A percentile compares a stretch with the other conserved stretches of the same genome.
phyloP scores from a whole-genome alignment of 2,113 vertebrate genomes.

The Acanthisitta chloris region DNA sequence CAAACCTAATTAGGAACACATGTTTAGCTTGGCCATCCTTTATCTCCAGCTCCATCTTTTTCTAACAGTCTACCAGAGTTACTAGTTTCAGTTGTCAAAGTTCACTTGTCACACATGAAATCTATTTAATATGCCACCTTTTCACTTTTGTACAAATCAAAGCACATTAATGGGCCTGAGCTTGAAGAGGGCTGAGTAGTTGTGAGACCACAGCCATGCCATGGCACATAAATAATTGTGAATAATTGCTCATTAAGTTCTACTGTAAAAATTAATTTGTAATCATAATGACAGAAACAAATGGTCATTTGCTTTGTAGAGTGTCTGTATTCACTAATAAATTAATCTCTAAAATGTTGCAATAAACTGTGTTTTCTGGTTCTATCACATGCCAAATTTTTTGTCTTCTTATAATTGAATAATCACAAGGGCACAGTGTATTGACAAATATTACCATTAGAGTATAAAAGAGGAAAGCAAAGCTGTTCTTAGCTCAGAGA shows the following conservation, averaged over 20 bases:
- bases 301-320: background rate
- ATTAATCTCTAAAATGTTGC: background rate
- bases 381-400: background rate
- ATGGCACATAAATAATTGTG: fast-evolving
- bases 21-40: background rate
- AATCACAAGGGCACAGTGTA: background rate
- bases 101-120: background rate
- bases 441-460: background rate
- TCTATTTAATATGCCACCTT: background rate
- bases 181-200: background rate
- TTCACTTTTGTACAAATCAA: background rate
- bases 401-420: background rate
- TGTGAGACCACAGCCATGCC: background rate
- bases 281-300: background rate
- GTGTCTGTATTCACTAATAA: background rate
- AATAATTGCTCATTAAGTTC: background rate
- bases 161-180: background rate
- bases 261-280: background rate
- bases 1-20: background rate
- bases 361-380: background rate
- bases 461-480: constrained; percentile 3
- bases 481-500: constrained; percentile 10
- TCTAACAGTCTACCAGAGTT: background rate
- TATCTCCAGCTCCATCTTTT: background rate
- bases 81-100: background rate